Percentiles rank a stretch among this genome's conserved stretches.
Conservation (phyloP, 64 coral and sea anemone species). For the Anthopleura sola region DNA sequence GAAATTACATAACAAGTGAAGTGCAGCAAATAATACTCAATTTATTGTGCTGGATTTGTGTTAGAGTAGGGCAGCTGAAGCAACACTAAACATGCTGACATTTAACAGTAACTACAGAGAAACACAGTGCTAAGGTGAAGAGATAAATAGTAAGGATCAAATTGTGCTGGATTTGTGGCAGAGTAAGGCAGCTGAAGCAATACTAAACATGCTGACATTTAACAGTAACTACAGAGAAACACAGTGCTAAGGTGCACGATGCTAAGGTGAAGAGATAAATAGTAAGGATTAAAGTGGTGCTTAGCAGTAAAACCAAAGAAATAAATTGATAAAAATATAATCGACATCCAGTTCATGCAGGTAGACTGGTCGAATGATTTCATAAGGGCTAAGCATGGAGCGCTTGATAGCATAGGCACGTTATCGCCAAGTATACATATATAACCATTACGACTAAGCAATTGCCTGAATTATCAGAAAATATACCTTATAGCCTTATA, state of each 20-base stretch:
- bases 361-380: not conserved
- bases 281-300: not conserved
- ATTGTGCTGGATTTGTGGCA: no score
- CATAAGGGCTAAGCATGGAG: conserved; percentile 14
- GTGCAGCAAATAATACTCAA: not conserved
- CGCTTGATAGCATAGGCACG: not conserved
- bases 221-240: no score
- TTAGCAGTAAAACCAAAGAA: not conserved
- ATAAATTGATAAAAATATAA: not conserved
- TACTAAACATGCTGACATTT: no score
- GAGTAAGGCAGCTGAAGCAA: no score
- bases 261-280: not conserved
- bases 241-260: no score
- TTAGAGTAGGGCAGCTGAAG: not conserved
- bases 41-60: not conserved
- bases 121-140: no score
- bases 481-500: not conserved
- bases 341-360: not conserved
- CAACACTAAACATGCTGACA: no score
- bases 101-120: no score
- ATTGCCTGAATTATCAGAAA: not conserved
- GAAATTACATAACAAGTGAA: not conserved
- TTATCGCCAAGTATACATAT: no score
- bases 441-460: no score
- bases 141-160: no score